A percentile compares a stretch with the other conserved stretches of the same genome.
Evolutionary conservation across 2,888 invertebrate genomes (phyloP).

Genomic region (Tetropium fuscum): DNA sequence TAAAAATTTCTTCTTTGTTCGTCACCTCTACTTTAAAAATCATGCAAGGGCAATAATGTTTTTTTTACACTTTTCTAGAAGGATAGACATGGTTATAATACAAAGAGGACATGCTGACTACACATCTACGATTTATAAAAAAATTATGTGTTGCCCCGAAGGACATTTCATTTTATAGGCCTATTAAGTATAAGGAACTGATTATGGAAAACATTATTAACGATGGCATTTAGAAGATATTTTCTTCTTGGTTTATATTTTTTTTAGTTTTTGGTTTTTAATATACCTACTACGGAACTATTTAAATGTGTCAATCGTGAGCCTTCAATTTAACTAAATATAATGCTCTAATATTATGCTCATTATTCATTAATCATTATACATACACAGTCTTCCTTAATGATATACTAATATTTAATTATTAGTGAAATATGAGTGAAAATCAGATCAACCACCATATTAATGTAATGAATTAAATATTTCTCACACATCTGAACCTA

Average conservation of each 20-base stretch:
- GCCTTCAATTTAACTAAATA: too few relatives aligned
- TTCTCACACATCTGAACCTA: too few relatives aligned
- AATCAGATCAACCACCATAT: too few relatives aligned
- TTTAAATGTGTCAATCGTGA: too few relatives aligned
- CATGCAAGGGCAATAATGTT: neutral
- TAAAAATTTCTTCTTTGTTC: neutral
- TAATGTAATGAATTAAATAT: too few relatives aligned
- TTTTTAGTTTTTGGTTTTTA: too few relatives aligned
- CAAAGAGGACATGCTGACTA: slow-evolving; percentile 1
- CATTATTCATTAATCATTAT: too few relatives aligned
- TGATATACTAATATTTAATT: too few relatives aligned
- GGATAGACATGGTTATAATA: slow-evolving; percentile 9
- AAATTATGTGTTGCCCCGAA: slow-evolving; percentile 8
- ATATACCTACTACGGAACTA: too few relatives aligned
- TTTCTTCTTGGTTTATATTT: neutral
- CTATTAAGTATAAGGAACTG: slow-evolving; percentile 14
- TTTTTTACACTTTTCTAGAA: slow-evolving; percentile 5
- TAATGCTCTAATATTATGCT: too few relatives aligned
- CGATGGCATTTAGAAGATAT: neutral
- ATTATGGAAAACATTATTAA: slow-evolving; percentile 4
- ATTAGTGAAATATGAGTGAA: too few relatives aligned
- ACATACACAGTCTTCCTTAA: too few relatives aligned
- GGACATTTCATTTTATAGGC: slow-evolving; percentile 16
- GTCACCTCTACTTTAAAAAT: neutral
- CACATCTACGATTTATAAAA: slow-evolving; percentile 9